phyloP scores from a whole-genome alignment of 2,797 vertebrate genomes.

The Cephalopachus bancanus region DNA sequence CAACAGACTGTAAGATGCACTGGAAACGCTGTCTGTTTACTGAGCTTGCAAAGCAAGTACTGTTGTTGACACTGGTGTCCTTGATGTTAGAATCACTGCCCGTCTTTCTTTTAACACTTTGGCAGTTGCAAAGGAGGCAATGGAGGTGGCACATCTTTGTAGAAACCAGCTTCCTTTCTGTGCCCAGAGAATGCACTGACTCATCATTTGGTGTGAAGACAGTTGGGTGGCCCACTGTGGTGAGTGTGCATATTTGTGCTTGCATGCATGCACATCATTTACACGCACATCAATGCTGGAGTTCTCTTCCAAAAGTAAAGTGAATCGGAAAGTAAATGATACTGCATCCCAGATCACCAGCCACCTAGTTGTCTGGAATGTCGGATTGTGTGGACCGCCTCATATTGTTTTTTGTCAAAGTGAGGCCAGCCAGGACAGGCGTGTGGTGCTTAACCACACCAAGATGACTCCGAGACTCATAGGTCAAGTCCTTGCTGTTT shows the following conservation, averaged over 20 bases:
- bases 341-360: neutral
- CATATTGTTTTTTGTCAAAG: neutral
- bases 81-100: neutral
- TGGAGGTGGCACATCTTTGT: neutral
- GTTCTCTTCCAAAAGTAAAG: constrained; percentile 10
- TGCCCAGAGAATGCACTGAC: neutral
- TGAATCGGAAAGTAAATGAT: neutral
- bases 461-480: neutral
- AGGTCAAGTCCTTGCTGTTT: neutral
- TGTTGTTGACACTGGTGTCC: neutral
- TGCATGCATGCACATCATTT: no score
- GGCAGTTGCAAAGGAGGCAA: neutral
- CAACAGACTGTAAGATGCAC: neutral
- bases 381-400: neutral
- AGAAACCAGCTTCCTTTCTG: neutral
- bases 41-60: neutral
- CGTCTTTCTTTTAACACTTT: neutral
- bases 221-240: neutral
- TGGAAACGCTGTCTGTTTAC: neutral
- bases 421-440: neutral
- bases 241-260: neutral
- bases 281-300: fast-evolving
- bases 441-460: neutral
- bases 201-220: neutral
- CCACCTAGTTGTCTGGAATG: neutral